phyloP scores from a whole-genome alignment of 64 coral and sea anemone species.

The Acropora tenuis region DNA sequence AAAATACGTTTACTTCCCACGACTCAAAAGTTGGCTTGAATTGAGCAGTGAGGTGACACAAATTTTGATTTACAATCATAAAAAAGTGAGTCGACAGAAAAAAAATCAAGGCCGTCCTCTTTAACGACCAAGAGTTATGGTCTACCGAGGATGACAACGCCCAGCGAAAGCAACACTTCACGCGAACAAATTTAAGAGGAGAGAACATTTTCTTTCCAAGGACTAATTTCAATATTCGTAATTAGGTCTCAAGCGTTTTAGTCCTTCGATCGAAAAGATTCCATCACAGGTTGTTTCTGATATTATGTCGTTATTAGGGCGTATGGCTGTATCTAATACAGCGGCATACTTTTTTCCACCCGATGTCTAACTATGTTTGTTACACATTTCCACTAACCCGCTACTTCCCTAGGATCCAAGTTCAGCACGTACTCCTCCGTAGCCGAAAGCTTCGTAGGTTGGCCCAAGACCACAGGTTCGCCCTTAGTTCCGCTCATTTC shows the following conservation, averaged over 20 bases:
- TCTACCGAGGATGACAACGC: background rate
- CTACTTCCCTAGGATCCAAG: conserved; percentile 46
- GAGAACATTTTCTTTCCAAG: too few species aligned
- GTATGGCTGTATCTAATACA: background rate
- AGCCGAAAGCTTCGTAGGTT: conserved; percentile 29
- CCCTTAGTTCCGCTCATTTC: background rate
- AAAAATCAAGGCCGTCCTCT: background rate
- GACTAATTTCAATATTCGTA: too few species aligned
- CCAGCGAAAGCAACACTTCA: background rate
- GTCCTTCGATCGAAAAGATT: background rate
- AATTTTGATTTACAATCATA: too few species aligned
- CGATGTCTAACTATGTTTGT: background rate
- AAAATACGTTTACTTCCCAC: too few species aligned
- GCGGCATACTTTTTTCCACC: background rate
- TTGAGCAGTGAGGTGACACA: too few species aligned
- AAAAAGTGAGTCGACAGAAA: background rate
- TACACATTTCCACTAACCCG: conserved; percentile 5
- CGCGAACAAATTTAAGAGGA: too few species aligned
- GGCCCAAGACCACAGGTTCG: conserved; percentile 12
- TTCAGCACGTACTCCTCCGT: conserved; percentile 76
- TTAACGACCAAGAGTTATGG: background rate
- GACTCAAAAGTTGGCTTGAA: too few species aligned
- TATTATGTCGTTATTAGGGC: too few species aligned
- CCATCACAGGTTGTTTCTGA: too few species aligned
- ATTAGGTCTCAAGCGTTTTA: too few species aligned